Percentiles rank a stretch among this genome's conserved stretches.
Evolutionary conservation across 2,113 vertebrate genomes (phyloP).

Genomic region (Heliornis fulica): DNA sequence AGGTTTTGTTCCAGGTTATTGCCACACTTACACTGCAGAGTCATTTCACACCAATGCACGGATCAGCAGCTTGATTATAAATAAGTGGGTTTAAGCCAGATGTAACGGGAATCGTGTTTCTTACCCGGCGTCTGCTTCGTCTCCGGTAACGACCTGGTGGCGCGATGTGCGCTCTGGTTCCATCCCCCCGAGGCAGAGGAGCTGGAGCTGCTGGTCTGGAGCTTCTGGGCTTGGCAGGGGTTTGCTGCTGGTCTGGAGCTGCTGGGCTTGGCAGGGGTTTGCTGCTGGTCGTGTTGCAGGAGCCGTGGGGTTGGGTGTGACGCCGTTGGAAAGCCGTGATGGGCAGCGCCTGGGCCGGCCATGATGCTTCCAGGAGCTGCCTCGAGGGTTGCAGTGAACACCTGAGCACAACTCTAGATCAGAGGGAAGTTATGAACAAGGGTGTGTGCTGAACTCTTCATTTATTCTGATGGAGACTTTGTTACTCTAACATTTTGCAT

Average conservation of each 20-base stretch:
- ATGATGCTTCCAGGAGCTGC: rapidly evolving
- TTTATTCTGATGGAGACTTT: neutral
- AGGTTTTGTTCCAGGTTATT: neutral
- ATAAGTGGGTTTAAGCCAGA: neutral
- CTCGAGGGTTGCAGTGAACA: neutral
- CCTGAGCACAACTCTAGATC: neutral
- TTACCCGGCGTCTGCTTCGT: neutral
- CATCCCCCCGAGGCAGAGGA: rapidly evolving
- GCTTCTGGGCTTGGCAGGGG: too few relatives aligned
- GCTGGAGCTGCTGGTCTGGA: rapidly evolving
- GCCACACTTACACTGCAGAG: neutral
- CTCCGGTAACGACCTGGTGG: neutral
- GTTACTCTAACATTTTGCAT: neutral
- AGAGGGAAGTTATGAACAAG: neutral
- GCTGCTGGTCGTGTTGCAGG: rapidly evolving
- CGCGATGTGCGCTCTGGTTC: too few relatives aligned
- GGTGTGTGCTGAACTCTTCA: neutral
- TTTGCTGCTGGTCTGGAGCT: rapidly evolving
- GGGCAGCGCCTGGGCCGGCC: neutral
- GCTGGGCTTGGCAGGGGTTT: too few relatives aligned
- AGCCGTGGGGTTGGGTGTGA: rapidly evolving
- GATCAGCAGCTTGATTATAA: conserved; percentile 11
- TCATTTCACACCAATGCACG: neutral
- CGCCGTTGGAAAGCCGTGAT: rapidly evolving
- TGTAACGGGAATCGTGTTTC: neutral